Evolutionary conservation across 92 coral and sea anemone species (phyloP), one percentile per base, ranked within the genome.

Genomic region (Epizoanthus stellaris): DNA sequence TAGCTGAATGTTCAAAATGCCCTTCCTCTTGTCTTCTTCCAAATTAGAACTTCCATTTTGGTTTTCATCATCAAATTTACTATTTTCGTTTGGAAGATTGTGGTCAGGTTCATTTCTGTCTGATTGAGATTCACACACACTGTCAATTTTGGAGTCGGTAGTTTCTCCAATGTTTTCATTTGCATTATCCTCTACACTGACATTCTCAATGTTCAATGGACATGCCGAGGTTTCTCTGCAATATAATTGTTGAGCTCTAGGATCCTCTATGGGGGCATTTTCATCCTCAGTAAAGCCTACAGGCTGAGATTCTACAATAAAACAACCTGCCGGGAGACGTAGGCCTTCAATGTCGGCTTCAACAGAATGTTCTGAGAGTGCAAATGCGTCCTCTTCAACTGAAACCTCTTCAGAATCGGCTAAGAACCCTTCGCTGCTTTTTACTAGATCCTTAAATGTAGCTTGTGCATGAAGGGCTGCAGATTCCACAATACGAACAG

Each of bases 361-460:
- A 8, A 39, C 53, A 14, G 89, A 84, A 34, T 67, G 81, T 38
- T 80, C 80, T 8, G 91, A 87, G 17, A 87, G 73, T 3, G 88
- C 79, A 15, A 85, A 84, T 14, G 66, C 53, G 0, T 81, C 87
- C n/a, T 80, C 94, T 3, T 66, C 91, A 0, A 67, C 91, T 4
- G 85, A 88, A 0, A 73, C 91, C 12, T 68, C 84, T 38, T 88
- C 94, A 34, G 94, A 88, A 71, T 88, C 94, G 13, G 79, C 94
- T 30, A 91, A 40, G 39, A 91, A 74, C 4, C 73, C 92, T 10
- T 91, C 98, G 39, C 95, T 84, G 87, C 92, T 93, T 39, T 80
- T 83, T 67, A 87, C 67, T 4, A 91, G 53, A 45, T 94, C 93
- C 61, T 73, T 83, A 56, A 86, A 85, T 11, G 95, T 91, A 7